Evolutionary conservation across 2,113 vertebrate species (phyloP).

Genomic region (Anguilla rostrata): DNA sequence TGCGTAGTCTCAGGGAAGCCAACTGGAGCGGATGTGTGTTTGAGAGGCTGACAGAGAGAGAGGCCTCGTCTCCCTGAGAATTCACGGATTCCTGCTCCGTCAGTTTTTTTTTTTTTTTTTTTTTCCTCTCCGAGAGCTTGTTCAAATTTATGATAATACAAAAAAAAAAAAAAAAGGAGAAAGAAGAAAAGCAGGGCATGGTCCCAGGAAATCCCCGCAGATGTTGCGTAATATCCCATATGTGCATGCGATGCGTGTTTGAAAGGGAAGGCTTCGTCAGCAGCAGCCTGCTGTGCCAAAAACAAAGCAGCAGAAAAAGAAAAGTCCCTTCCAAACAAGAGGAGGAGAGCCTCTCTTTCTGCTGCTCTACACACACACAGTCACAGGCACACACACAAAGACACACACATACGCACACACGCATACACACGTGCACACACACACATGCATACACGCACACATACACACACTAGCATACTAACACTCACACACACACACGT

Average conservation of each 20-base stretch:
- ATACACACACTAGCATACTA: too few relatives aligned
- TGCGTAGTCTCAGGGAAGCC: slow-evolving; percentile 61
- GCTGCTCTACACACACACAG: not conserved
- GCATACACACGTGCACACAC: too few relatives aligned
- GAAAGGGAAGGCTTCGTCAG: not conserved
- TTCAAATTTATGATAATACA: not conserved
- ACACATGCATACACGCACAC: too few relatives aligned
- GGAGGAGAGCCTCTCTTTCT: not conserved
- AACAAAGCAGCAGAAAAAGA: not conserved
- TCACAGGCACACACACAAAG: too few relatives aligned
- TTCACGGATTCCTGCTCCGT: slow-evolving; percentile 56
- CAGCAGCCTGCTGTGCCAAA: not conserved
- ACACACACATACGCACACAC: too few relatives aligned
- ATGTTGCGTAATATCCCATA: not conserved
- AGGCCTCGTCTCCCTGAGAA: slow-evolving; percentile 24
- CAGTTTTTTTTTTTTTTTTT: not conserved
- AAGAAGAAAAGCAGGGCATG: not conserved
- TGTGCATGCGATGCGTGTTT: not conserved
- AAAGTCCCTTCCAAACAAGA: not conserved
- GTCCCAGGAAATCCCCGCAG: slow-evolving; percentile 1
- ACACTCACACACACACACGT: too few relatives aligned
- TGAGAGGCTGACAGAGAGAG: slow-evolving; percentile 63
- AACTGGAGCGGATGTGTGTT: slow-evolving; percentile 63
- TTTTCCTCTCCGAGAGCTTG: not conserved
- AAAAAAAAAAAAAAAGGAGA: not conserved